Conservation (phyloP, 2,888 invertebrate genomes). For the Folsomia candida region DNA sequence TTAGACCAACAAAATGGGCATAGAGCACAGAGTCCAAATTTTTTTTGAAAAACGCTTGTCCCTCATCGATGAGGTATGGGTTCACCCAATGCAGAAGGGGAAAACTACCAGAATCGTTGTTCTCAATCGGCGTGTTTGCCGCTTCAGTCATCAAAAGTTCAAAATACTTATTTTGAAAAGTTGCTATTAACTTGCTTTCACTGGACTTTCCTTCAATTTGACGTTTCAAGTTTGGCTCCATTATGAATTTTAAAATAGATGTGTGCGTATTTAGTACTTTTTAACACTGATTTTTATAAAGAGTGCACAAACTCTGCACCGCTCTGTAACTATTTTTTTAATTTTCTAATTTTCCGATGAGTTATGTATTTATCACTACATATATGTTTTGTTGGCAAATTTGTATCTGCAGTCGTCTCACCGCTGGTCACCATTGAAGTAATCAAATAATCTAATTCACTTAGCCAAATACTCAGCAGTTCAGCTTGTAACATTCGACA, state of each 20-base stretch:
- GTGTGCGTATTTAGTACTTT: neutral
- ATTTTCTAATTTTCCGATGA: no score
- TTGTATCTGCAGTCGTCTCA: no score
- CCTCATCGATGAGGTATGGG: constrained; percentile 17
- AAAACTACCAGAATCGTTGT: constrained; percentile 4
- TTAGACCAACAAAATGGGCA: constrained; percentile 19
- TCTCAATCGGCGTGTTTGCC: constrained; percentile 1
- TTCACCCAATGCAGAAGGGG: constrained; percentile 21
- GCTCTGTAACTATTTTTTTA: no score
- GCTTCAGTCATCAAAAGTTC: constrained; percentile 6
- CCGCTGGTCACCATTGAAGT: no score
- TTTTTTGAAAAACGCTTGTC: constrained; percentile 20
- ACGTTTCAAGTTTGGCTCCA: constrained; percentile 1
- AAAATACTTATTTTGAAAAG: constrained; percentile 8
- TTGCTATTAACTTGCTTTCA: neutral
- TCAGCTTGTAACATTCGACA: no score
- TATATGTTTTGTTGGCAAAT: no score
- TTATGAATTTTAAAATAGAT: neutral
- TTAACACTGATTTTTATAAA: no score
- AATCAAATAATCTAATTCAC: no score
- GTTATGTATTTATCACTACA: no score
- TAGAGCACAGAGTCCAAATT: constrained; percentile 23
- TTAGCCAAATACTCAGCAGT: no score
- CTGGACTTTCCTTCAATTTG: neutral
- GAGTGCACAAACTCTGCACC: no score